These are phyloP conservation scores for Euleptes europaea DNA, from an alignment of 2,113 vertebrate species.

Conservation along the genomic window DNA sequence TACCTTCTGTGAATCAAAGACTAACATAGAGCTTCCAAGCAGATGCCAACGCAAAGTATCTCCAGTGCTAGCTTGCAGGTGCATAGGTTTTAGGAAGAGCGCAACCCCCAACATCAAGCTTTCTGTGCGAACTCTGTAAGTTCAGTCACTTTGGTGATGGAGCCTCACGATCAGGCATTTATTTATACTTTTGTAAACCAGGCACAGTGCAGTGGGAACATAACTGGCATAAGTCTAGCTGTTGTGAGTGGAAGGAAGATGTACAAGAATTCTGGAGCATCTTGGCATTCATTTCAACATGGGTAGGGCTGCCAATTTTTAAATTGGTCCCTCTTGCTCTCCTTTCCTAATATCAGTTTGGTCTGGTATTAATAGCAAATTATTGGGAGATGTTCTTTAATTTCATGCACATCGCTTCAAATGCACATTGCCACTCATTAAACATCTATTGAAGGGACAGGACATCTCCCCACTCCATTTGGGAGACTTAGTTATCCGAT, in stretches of 20 bases:
- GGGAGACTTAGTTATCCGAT: too few species aligned
- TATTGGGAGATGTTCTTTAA: too few species aligned
- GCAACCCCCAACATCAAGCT: neutral
- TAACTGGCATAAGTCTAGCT: neutral
- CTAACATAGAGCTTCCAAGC: conserved; percentile 44
- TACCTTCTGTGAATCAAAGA: conserved; percentile 50
- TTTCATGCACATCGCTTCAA: too few species aligned
- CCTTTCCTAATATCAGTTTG: too few species aligned
- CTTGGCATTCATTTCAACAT: neutral
- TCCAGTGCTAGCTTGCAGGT: conserved; percentile 1
- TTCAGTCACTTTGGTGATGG: conserved; percentile 14
- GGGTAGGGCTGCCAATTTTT: neutral
- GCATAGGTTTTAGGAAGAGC: conserved; percentile 21
- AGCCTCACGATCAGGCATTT: neutral
- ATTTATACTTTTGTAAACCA: conserved; percentile 14
- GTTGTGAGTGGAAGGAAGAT: neutral
- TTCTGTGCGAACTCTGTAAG: conserved; percentile 19
- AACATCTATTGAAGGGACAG: too few species aligned
- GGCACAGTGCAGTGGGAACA: neutral
- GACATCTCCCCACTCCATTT: too few species aligned
- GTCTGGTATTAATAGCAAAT: too few species aligned
- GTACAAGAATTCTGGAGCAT: neutral
- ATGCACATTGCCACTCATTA: too few species aligned
- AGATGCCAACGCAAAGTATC: conserved; percentile 43
- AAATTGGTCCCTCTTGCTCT: too few species aligned